These are phyloP conservation scores for Chrysotoxum bicinctum DNA, from an alignment of 2,888 invertebrate genomes.

Conservation along the genomic window DNA sequence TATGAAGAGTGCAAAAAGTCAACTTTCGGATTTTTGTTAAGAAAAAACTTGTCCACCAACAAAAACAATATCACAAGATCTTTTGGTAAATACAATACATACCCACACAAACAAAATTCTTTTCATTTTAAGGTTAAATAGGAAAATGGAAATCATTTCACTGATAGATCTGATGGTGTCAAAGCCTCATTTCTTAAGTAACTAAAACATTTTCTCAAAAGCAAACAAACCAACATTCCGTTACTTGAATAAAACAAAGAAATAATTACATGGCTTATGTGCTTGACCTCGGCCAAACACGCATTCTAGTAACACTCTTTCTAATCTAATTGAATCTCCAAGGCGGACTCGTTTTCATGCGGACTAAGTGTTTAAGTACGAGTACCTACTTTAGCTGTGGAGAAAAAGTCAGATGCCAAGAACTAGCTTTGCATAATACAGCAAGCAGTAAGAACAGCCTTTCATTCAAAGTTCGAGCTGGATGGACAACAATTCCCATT, in stretches of 20 bases:
- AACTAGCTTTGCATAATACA: conserved; percentile 39
- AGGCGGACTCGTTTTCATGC: conserved; percentile 50
- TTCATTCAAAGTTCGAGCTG: conserved; percentile 45
- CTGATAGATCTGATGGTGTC: neutral
- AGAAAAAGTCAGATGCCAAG: conserved; percentile 1
- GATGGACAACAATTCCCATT: conserved; percentile 35
- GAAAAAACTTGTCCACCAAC: too few relatives aligned
- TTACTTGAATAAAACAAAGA: conserved; percentile 14
- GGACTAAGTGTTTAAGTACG: neutral
- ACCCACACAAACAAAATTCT: too few relatives aligned
- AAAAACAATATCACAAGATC: too few relatives aligned
- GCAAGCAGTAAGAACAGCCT: conserved; percentile 7
- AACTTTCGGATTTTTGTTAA: too few relatives aligned
- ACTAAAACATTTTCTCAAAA: neutral
- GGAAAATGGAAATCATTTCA: neutral
- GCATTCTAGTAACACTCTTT: conserved; percentile 44
- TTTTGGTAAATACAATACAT: too few relatives aligned
- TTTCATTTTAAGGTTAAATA: neutral
- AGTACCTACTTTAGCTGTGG: neutral
- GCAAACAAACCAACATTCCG: conserved; percentile 7
- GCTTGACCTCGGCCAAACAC: conserved; percentile 36
- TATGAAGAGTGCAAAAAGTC: too few relatives aligned
- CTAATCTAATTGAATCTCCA: conserved; percentile 35
- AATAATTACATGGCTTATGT: conserved; percentile 17
- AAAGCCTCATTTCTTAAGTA: conserved; percentile 16